These are phyloP conservation scores for Telenomus remus DNA, from an alignment of 1,140 invertebrate genomes.

Conservation along the genomic window DNA sequence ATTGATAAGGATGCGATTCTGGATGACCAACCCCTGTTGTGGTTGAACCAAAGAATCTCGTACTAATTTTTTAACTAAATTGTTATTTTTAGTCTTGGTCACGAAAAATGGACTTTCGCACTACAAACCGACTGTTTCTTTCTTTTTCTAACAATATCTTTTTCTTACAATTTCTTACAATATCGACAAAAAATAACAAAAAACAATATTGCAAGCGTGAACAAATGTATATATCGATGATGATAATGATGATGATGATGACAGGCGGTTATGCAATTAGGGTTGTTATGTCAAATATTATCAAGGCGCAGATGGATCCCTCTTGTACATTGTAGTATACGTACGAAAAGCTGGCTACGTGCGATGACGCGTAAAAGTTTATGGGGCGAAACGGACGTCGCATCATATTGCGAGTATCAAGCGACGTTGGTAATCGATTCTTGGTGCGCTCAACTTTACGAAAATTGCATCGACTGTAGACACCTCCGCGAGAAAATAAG, in stretches of 20 bases:
- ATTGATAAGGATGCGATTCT: too few relatives aligned
- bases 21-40: too few relatives aligned
- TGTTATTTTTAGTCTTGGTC: too few relatives aligned
- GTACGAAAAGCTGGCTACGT: constrained; percentile 33
- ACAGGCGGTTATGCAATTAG: constrained; percentile 44
- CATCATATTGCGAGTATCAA: constrained; percentile 49
- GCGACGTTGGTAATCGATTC: constrained; percentile 70
- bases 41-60: too few relatives aligned
- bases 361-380: constrained; percentile 56
- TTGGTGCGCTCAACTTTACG: constrained; percentile 72
- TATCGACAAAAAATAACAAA: constrained; percentile 2
- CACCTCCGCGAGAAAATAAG: constrained; percentile 69
- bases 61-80: too few relatives aligned
- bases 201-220: constrained; percentile 15
- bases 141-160: too few relatives aligned
- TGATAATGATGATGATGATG: constrained; percentile 10
- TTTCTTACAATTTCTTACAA: constrained; percentile 28
- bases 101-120: too few relatives aligned
- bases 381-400: constrained; percentile 47
- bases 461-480: constrained; percentile 68
- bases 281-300: constrained; percentile 45
- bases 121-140: too few relatives aligned
- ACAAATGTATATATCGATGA: constrained; percentile 32
- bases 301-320: constrained; percentile 27
- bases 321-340: constrained; percentile 31